Conservation (phyloP, 2,888 invertebrate species). For the Morinoia aosen region DNA sequence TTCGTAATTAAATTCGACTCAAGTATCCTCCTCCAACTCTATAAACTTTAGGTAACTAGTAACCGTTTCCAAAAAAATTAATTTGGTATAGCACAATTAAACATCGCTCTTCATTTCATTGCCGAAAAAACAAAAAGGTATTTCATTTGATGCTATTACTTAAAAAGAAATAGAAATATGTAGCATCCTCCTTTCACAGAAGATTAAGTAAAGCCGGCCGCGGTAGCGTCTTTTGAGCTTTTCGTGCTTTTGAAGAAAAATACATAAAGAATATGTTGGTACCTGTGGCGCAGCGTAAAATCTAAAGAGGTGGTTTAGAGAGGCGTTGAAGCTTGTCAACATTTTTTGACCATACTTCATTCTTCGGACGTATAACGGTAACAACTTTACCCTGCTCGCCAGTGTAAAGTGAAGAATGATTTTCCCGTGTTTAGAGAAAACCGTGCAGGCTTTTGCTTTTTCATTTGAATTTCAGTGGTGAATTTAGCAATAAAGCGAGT, state of each 20-base stretch:
- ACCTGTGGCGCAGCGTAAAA: background rate
- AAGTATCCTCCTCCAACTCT: background rate
- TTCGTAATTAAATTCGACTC: background rate
- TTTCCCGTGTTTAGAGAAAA: background rate
- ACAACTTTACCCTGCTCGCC: background rate
- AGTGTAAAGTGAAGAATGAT: background rate
- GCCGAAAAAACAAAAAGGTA: background rate
- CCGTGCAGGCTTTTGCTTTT: too few relatives aligned
- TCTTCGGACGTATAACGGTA: background rate
- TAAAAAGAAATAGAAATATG: background rate
- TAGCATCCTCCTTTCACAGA: background rate
- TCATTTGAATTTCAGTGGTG: too few relatives aligned
- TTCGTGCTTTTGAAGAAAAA: background rate
- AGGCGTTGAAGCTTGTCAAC: background rate
- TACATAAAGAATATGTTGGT: background rate
- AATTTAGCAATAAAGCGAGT: background rate
- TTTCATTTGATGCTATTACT: background rate
- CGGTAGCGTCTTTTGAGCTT: background rate
- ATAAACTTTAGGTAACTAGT: background rate
- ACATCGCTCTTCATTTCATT: background rate
- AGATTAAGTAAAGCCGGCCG: background rate
- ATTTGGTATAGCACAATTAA: background rate
- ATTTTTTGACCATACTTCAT: background rate
- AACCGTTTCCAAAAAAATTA: background rate
- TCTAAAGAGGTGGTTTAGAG: background rate